A percentile compares a stretch with the other conserved stretches of the same genome.
Conservation (phyloP, 2,797 vertebrate species). For the Falco naumanni region DNA sequence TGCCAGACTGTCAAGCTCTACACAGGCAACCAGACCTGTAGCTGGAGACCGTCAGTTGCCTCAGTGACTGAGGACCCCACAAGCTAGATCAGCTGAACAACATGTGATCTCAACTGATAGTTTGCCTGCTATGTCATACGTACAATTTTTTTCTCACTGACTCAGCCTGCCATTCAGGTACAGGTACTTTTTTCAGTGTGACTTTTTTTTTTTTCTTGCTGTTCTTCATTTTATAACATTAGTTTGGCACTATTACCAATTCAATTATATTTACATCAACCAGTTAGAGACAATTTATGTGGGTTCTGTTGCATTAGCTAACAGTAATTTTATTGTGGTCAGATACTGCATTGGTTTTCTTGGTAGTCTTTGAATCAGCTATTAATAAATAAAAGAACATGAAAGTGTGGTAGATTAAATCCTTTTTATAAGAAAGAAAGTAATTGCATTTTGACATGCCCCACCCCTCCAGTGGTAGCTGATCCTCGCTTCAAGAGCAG, state of each 20-base stretch:
- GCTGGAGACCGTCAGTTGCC: not conserved
- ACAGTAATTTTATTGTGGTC: slow-evolving; percentile 16
- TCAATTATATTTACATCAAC: not conserved
- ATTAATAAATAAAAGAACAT: not conserved
- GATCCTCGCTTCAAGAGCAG: not conserved
- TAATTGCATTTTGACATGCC: not conserved
- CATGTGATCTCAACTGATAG: not conserved
- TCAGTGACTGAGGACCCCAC: not conserved
- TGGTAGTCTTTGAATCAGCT: not conserved
- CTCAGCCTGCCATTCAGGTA: not conserved
- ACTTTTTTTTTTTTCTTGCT: not conserved
- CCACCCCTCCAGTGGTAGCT: not conserved
- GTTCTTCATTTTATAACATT: not conserved
- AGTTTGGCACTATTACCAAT: not conserved
- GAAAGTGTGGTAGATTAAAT: not conserved
- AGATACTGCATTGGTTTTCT: not conserved
- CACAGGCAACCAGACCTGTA: not conserved
- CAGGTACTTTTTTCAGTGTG: no score
- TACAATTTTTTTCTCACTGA: not conserved
- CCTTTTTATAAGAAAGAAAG: not conserved
- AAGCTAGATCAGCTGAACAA: not conserved
- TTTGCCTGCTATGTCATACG: not conserved
- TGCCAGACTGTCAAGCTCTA: not conserved
- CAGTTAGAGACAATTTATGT: not conserved
- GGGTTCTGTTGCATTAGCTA: not conserved